These are phyloP conservation scores for Tipula confusa DNA, from an alignment of 2,888 invertebrate genomes.

Conservation along the genomic window DNA sequence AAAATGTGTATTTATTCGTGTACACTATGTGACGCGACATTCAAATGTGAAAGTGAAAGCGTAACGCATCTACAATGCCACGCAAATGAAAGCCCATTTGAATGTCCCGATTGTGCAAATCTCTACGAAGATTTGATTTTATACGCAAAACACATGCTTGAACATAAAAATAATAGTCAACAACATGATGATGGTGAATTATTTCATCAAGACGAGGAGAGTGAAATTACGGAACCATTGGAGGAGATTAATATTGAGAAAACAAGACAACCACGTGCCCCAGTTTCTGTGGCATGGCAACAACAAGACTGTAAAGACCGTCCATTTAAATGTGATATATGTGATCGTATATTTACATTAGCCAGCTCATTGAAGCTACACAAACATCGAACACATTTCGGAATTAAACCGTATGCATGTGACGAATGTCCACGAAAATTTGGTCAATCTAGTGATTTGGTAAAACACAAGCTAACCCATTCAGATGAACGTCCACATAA, in stretches of 20 bases:
- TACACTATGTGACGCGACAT: not conserved
- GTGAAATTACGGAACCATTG: not conserved
- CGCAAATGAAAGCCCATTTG: conserved; percentile 31
- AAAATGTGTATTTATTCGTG: not conserved
- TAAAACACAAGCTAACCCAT: conserved; percentile 32
- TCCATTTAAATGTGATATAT: conserved; percentile 32
- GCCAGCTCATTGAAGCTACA: conserved; percentile 32
- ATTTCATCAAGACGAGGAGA: not conserved
- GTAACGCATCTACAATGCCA: conserved; percentile 33
- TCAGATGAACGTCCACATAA: conserved; percentile 28
- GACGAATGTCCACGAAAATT: conserved; percentile 21
- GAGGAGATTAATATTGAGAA: not conserved
- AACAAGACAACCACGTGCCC: not conserved
- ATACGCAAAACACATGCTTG: conserved; percentile 27
- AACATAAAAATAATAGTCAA: conserved; percentile 26
- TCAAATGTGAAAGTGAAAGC: not conserved
- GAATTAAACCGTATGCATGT: conserved; percentile 33
- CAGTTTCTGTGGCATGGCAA: conserved; percentile 32
- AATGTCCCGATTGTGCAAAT: conserved; percentile 35
- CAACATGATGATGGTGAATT: not conserved
- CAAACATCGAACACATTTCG: conserved; percentile 31
- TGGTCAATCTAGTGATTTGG: conserved; percentile 33
- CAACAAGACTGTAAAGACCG: conserved; percentile 32
- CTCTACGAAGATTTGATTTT: conserved; percentile 32
- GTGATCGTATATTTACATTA: conserved; percentile 33